Evolutionary conservation across 2,888 invertebrate species (phyloP).

Genomic region (Ectemnius lituratus): DNA sequence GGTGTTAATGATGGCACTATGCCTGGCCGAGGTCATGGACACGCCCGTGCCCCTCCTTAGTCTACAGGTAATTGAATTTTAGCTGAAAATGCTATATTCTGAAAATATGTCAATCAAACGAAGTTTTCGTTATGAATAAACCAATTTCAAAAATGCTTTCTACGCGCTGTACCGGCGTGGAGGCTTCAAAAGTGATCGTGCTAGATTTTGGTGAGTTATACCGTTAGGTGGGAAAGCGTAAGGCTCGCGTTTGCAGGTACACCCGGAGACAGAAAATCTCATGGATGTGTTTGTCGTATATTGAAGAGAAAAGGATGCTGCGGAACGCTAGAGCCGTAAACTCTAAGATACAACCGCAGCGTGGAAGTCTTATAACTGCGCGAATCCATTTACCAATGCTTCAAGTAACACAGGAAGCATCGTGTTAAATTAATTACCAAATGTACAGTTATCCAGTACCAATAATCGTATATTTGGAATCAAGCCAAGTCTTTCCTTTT

Average conservation of each 20-base stretch:
- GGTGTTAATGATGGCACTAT: constrained; percentile 79
- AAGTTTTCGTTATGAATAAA: background rate
- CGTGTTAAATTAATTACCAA: background rate
- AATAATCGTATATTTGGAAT: too few relatives aligned
- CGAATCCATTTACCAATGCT: background rate
- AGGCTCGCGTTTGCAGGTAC: constrained; percentile 8
- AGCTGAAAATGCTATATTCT: background rate
- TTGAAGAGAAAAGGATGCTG: background rate
- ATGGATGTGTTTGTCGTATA: background rate
- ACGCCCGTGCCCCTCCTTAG: constrained; percentile 79
- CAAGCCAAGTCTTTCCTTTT: too few relatives aligned
- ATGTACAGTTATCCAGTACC: too few relatives aligned
- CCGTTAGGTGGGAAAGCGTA: constrained; percentile 34
- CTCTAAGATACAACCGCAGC: constrained; percentile 10
- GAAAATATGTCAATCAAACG: background rate
- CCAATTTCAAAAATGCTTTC: too few relatives aligned
- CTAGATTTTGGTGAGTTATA: constrained; percentile 23
- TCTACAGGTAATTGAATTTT: constrained; percentile 76
- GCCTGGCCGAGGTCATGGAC: constrained; percentile 80
- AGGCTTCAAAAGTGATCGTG: constrained; percentile 20
- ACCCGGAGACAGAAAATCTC: constrained; percentile 9
- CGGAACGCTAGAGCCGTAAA: constrained; percentile 14
- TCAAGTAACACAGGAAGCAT: constrained; percentile 3
- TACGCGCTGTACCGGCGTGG: background rate
- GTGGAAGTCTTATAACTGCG: background rate